Conservation (phyloP, 2,797 vertebrate genomes). For the Sebastes matsubarae region DNA sequence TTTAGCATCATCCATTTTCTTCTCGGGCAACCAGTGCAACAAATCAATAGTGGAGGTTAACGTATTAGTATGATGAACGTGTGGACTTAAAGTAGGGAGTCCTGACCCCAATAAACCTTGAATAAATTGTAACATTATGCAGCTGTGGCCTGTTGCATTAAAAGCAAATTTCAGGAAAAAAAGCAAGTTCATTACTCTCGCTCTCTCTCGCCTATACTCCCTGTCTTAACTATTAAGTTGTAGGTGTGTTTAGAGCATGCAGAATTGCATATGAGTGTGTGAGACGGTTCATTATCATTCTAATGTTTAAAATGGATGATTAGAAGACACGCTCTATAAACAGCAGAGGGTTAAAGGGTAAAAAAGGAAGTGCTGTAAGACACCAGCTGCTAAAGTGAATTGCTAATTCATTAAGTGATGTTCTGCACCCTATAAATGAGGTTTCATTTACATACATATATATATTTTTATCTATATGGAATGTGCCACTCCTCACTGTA, state of each 20-base stretch:
- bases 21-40: constrained; percentile 21
- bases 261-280: constrained; percentile 12
- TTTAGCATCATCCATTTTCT: constrained; percentile 16
- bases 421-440: background rate
- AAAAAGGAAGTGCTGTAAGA: background rate
- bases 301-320: constrained; percentile 37
- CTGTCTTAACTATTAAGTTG: background rate
- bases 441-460: constrained; percentile 9
- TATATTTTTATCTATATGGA: background rate
- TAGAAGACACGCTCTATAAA: constrained; percentile 6
- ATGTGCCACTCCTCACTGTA: background rate
- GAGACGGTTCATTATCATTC: background rate
- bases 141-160: constrained; percentile 50
- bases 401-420: constrained; percentile 14
- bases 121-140: constrained; percentile 60
- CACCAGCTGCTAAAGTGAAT: constrained; percentile 9
- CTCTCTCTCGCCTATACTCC: background rate
- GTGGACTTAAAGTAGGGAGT: constrained; percentile 46
- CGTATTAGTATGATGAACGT: constrained; percentile 55
- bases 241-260: constrained; percentile 32
- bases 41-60: constrained; percentile 61
- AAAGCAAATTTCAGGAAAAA: constrained; percentile 5
- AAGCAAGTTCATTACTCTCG: constrained; percentile 11
- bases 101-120: constrained; percentile 66
- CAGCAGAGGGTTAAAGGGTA: constrained; percentile 27